Base-by-base conservation (phyloP, 2,797 vertebrate species). In the Lophius americanus region DNA sequence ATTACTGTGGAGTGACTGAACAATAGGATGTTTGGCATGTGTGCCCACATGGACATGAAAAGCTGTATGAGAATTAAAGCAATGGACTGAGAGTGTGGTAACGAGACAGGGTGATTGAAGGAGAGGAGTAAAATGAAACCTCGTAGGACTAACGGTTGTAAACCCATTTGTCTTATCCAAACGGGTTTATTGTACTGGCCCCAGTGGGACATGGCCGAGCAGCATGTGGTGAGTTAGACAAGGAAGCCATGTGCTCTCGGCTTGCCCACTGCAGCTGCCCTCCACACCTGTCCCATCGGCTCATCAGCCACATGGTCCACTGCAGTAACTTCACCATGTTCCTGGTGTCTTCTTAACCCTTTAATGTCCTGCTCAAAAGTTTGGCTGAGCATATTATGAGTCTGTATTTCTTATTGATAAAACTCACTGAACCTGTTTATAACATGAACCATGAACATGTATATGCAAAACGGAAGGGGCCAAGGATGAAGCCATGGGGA, bases 1-100 rank as follows among this genome's bases (percentile, higher is more conserved):
- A 74, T 74, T 60, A 77, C 77, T 73, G 82, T 81, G 79, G 83
- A 81, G 78, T 70, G 73, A 76, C 62, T 11, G 80, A 88, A 92
- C 92, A 92, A 92, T 90, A 78, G 89, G 79, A 70, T 78, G 81
- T 86, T 83, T 86, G 78, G 74, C 78, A 76, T 73, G 49, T 84
- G 77, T 70, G 48, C 79, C 70, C 77, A 75, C 68, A 78, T 78
- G 58, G 64, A 84, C 63, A 67, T 74, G 59, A 70, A 61, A 70
- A 73, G 52, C 38, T 48, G 59, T 77, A 67, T 74, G 66, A 68
- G 68, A 70, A 61, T 57, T 73, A 53, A 52, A 70, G 55, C 57
- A 60, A 44, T 39, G 68, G 58, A 56, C 8, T 1, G 32, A 55
- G 13, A 52, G 10, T 70, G 23, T 4, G 7, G 7, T 38, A 3